phyloP scores from a whole-genome alignment of 2,113 vertebrate species.

The Lamprologus sp. region DNA sequence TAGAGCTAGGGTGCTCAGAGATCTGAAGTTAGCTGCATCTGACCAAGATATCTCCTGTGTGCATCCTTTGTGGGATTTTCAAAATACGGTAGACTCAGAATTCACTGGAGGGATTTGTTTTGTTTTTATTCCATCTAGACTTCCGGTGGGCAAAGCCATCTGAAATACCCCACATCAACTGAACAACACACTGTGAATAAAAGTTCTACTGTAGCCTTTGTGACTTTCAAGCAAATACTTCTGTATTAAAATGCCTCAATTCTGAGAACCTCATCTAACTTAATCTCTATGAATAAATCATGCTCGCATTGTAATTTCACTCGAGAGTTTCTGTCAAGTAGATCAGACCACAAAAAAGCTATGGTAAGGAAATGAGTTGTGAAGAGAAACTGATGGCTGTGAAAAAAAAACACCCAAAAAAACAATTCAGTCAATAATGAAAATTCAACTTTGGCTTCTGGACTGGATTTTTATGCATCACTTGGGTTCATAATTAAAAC shows the following conservation, averaged over 20 bases:
- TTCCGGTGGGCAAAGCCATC: background rate
- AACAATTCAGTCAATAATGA: background rate
- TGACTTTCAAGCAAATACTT: background rate
- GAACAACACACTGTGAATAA: background rate
- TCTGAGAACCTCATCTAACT: background rate
- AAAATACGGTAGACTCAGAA: background rate
- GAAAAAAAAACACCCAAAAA: background rate
- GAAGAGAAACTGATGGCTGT: background rate
- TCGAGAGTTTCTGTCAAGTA: slow-evolving; percentile 9
- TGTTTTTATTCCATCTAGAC: background rate
- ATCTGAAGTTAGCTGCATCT: background rate
- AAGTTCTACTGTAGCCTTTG: background rate
- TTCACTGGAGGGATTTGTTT: background rate
- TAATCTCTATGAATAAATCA: background rate
- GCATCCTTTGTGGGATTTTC: background rate
- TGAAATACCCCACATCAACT: background rate
- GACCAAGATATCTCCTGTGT: background rate
- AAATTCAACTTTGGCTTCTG: background rate
- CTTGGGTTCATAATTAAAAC: slow-evolving; percentile 34
- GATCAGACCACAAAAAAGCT: slow-evolving; percentile 3
- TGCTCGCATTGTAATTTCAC: background rate
- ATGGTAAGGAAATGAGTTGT: slow-evolving; percentile 18
- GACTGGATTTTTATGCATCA: slow-evolving; percentile 2
- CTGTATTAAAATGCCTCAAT: background rate
- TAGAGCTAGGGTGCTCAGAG: background rate